These are phyloP conservation scores for Pocillopora verrucosa DNA, from an alignment of 64 coral and sea anemone species.

Conservation along the genomic window DNA sequence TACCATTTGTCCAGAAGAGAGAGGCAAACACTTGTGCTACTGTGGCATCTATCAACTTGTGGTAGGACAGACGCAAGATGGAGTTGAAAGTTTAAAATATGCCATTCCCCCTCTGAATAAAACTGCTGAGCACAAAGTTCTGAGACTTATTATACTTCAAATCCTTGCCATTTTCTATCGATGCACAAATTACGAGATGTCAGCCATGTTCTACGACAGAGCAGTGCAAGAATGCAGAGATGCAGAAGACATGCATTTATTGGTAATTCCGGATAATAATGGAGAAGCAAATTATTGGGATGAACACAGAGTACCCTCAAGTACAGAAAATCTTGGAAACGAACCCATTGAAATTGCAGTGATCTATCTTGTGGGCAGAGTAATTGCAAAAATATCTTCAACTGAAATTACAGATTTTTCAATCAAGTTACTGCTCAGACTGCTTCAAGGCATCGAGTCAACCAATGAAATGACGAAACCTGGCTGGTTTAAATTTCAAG, in stretches of 20 bases:
- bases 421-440: neutral
- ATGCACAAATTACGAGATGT: neutral
- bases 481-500: neutral
- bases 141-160: neutral
- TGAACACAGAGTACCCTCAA: neutral
- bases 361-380: neutral
- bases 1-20: neutral
- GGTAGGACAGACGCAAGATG: neutral
- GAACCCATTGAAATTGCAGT: neutral
- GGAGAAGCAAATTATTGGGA: neutral
- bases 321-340: neutral
- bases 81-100: neutral
- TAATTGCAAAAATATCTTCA: too few species aligned
- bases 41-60: neutral
- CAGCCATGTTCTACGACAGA: neutral
- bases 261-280: neutral
- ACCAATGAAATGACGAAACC: neutral
- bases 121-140: neutral
- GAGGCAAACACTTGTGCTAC: constrained; percentile 5
- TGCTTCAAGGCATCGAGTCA: neutral
- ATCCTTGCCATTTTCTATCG: neutral
- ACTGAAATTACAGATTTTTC: too few species aligned
- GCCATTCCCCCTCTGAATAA: neutral
- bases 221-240: neutral
- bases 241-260: neutral